Conservation (phyloP, 2,113 vertebrate genomes). For the Peromyscus polionotus region DNA sequence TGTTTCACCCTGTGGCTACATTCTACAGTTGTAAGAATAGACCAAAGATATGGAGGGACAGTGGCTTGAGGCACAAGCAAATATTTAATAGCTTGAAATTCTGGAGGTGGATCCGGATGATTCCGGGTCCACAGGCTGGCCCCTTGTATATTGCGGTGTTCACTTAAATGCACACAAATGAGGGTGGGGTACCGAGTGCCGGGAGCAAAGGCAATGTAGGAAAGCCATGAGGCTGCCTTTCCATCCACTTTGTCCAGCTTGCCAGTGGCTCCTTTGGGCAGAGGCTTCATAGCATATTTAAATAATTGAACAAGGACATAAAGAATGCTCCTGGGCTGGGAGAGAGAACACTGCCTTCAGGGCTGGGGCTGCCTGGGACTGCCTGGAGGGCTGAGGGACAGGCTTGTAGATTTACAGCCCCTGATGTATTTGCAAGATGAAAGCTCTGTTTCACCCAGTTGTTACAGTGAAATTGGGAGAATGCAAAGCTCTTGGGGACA, state of each 20-base stretch:
- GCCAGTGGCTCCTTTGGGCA: background rate
- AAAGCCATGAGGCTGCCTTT: background rate
- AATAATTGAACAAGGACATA: conserved; percentile 76
- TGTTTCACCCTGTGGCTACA: background rate
- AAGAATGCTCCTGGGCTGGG: conserved; percentile 16
- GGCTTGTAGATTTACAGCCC: conserved; percentile 83
- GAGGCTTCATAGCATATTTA: conserved; percentile 68
- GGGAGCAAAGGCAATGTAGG: background rate
- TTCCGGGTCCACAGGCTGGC: background rate
- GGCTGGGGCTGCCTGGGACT: background rate
- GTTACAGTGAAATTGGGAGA: conserved; percentile 79
- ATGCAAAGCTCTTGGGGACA: conserved; percentile 61
- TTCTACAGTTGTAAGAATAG: background rate
- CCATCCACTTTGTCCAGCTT: background rate
- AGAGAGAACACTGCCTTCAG: conserved; percentile 47
- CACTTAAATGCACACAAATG: background rate
- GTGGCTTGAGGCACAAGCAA: conserved; percentile 19
- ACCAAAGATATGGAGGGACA: background rate
- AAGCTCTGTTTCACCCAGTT: conserved; percentile 82
- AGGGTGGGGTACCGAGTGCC: background rate
- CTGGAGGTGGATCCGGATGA: background rate
- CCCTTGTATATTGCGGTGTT: background rate
- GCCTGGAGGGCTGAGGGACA: background rate
- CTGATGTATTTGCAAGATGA: conserved; percentile 81
- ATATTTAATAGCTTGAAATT: background rate